phyloP scores from a whole-genome alignment of 2,113 vertebrate genomes.

The Pelecanus crispus region DNA sequence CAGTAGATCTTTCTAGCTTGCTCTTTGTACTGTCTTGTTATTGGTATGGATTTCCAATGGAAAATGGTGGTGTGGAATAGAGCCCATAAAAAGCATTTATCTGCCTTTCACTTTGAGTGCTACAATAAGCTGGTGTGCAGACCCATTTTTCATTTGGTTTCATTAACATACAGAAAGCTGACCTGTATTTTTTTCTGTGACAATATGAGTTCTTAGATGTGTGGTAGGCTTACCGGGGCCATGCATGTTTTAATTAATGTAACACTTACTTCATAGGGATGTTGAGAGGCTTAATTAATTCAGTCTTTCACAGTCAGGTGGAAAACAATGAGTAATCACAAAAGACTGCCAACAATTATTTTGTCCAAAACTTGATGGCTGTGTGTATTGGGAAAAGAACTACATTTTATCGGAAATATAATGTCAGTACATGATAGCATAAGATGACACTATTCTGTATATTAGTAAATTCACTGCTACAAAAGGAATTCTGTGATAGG shows the following conservation, averaged over 20 bases:
- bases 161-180: neutral
- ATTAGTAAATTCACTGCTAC: neutral
- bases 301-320: neutral
- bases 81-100: neutral
- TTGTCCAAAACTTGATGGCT: neutral
- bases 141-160: neutral
- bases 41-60: neutral
- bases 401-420: neutral
- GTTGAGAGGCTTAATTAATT: neutral
- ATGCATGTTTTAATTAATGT: neutral
- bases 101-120: neutral
- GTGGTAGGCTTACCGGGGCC: neutral
- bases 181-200: neutral
- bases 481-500: neutral
- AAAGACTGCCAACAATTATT: neutral
- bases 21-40: neutral
- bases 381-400: neutral
- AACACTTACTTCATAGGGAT: neutral
- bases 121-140: neutral
- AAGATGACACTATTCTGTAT: neutral
- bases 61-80: neutral
- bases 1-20: neutral
- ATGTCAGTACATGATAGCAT: accelerated
- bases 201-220: neutral
- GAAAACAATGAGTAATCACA: neutral